Conservation (phyloP, 2,888 invertebrate genomes). For the Onthophagus sagittarius region DNA sequence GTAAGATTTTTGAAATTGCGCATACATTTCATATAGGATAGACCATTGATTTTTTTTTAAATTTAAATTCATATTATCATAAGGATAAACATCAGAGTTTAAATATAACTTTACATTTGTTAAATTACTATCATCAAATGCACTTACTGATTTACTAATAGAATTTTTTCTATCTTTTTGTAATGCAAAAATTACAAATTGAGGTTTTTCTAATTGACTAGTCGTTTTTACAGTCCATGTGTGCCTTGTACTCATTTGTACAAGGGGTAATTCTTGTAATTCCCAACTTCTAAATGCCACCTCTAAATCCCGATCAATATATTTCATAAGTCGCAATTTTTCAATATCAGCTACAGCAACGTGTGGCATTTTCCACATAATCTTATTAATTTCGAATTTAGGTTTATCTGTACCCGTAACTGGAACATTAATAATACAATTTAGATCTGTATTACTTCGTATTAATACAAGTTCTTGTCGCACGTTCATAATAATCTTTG, state of each 20-base stretch:
- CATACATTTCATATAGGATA: slow-evolving; percentile 13
- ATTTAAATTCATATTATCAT: slow-evolving; percentile 19
- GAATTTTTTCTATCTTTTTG: slow-evolving; percentile 12
- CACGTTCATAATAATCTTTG: slow-evolving; percentile 39
- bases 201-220: slow-evolving; percentile 17
- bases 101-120: slow-evolving; percentile 19
- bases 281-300: slow-evolving; percentile 23
- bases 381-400: not conserved
- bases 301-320: slow-evolving; percentile 12
- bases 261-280: slow-evolving; percentile 14
- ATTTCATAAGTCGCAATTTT: slow-evolving; percentile 11
- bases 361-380: not conserved
- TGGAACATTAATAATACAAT: slow-evolving; percentile 25
- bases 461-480: slow-evolving; percentile 41
- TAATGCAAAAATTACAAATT: slow-evolving; percentile 17
- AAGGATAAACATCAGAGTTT: slow-evolving; percentile 23
- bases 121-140: slow-evolving; percentile 3
- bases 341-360: slow-evolving; percentile 9
- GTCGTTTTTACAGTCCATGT: slow-evolving; percentile 19
- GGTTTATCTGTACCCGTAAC: not conserved
- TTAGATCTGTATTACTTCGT: slow-evolving; percentile 34
- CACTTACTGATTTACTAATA: not conserved
- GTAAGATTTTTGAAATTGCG: slow-evolving; percentile 5
- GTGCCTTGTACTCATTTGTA: slow-evolving; percentile 9
- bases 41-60: slow-evolving; percentile 11